Evolutionary conservation across 2,797 vertebrate genomes (phyloP), one percentile per base, ranked within the genome.

Genomic region (Babyrousa celebensis): DNA sequence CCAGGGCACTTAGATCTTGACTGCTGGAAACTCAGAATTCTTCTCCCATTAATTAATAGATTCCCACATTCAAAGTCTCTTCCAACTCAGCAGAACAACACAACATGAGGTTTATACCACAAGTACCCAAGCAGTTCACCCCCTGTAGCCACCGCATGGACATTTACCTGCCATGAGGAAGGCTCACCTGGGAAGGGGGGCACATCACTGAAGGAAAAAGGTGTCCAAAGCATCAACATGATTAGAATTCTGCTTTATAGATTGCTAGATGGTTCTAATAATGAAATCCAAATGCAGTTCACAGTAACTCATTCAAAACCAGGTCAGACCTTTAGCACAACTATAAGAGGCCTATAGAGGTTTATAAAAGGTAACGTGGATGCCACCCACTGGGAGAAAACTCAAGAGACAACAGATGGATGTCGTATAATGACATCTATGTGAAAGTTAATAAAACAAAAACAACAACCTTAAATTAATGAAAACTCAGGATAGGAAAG

Each of bases 201-300:
- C 36, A 56, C 25, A 79, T 21, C 43, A 21, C 32, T 54, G 18
- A 29, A 96, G 86, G 65, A 43, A 60, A 94, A 58, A 36, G 21
- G 67, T 5, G 5, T 92, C 36, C 63, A 36, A 94, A 89, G 56
- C 52, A 94, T 29, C 60, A 43, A 52, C 29, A 71, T 3, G 8
- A 79, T 20, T 18, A 75, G 89, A 96, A 90, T 70, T 74, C 60
- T n/a, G 83, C 85, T 72, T 94, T 95, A 68, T 1, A 88, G 83
- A 88, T 18, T 80, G 48, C 58, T 96, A 88, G 36, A 82, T 29
- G 70, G 68, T 72, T 93, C 93, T 40, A 65, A 58, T 54, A 89
- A 83, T 82, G 85, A 92, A 95, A 96, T 67, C 70, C 60, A 85
- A 94, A 63, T 72, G 83, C 94, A 54, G 68, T 25, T 92, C 91